phyloP scores from a whole-genome alignment of 2,113 vertebrate genomes.

The Scolopax mira region DNA sequence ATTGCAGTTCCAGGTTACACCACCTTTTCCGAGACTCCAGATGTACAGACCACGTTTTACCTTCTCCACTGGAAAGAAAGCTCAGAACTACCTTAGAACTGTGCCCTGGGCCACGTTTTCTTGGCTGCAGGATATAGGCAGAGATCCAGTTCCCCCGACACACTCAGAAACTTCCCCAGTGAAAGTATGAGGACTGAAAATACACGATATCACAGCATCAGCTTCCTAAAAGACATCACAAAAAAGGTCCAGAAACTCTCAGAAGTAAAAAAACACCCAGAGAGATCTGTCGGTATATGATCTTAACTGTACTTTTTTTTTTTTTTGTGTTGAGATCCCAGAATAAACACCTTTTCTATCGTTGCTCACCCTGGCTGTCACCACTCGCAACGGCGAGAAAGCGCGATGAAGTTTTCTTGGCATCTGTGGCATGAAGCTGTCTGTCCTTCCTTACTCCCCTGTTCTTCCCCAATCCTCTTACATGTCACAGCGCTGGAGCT shows the following conservation, averaged over 20 bases:
- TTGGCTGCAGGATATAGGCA: background rate
- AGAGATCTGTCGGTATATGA: background rate
- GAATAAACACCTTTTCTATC: background rate
- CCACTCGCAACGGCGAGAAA: background rate
- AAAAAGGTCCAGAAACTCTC: background rate
- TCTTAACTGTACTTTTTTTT: background rate
- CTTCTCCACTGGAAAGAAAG: background rate
- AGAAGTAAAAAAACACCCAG: background rate
- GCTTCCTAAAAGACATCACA: background rate
- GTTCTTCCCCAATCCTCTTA: background rate
- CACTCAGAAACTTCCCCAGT: background rate
- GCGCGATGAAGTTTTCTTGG: background rate
- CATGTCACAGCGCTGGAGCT: background rate
- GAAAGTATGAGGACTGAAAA: background rate
- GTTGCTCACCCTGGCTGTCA: background rate
- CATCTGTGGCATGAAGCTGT: background rate
- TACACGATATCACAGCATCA: background rate
- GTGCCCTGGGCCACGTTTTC: background rate
- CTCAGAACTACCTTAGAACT: background rate
- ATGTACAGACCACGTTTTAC: background rate
- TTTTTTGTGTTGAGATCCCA: background rate
- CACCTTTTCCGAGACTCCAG: background rate
- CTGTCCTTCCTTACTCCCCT: background rate
- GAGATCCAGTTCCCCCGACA: background rate
- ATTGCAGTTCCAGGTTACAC: background rate